phyloP scores from a whole-genome alignment of 2,888 invertebrate species.

The Erynnis tages region DNA sequence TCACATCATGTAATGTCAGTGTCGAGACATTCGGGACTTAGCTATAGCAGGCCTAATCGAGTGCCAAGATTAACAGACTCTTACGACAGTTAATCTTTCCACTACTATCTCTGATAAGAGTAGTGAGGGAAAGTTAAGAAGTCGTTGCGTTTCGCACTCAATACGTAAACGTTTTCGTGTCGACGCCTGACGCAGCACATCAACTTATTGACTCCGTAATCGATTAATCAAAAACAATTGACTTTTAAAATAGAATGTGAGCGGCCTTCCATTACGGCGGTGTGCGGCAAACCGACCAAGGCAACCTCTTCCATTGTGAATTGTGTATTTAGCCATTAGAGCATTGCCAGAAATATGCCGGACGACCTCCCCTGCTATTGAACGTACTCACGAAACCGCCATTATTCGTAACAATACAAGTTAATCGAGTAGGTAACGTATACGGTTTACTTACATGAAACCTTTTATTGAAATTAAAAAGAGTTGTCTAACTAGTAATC shows the following conservation, averaged over 20 bases:
- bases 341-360: constrained; percentile 24
- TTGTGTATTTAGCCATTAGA: constrained; percentile 35
- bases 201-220: constrained; percentile 34
- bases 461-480: no score
- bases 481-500: no score
- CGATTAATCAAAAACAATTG: constrained; percentile 51
- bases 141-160: constrained; percentile 1
- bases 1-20: no score
- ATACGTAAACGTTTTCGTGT: constrained; percentile 1
- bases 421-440: not conserved
- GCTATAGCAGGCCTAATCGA: no score
- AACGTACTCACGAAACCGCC: constrained; percentile 14
- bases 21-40: no score
- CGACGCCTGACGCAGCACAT: not conserved
- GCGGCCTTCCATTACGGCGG: constrained; percentile 45
- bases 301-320: constrained; percentile 33
- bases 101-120: no score
- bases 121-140: constrained; percentile 4
- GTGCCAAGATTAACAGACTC: no score
- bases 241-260: constrained; percentile 49
- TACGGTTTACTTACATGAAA: no score
- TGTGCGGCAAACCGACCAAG: constrained; percentile 50
- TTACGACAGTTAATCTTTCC: no score
- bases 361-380: constrained; percentile 14
- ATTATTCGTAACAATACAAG: constrained; percentile 2